These are phyloP conservation scores for Canis aureus DNA, from an alignment of 2,113 vertebrate species.

Conservation along the genomic window DNA sequence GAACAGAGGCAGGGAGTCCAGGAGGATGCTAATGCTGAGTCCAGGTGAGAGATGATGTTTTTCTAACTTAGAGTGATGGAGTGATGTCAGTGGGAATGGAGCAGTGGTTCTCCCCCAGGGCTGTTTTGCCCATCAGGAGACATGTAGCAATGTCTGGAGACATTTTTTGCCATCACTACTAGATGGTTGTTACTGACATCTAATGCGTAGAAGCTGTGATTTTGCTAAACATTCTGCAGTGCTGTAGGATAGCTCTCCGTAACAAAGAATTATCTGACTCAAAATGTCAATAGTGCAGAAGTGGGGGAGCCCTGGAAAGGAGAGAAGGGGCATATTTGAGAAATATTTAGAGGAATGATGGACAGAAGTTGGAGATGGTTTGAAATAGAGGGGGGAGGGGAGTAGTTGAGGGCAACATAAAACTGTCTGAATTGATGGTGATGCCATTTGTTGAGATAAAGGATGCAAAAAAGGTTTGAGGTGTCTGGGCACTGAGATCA, in stretches of 20 bases:
- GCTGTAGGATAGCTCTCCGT: neutral
- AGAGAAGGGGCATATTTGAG: neutral
- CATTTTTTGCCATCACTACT: neutral
- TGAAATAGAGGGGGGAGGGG: neutral
- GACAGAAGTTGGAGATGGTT: neutral
- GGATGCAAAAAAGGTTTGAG: neutral
- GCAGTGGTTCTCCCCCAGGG: neutral
- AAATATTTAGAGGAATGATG: neutral
- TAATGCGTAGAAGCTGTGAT: neutral
- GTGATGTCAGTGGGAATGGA: neutral
- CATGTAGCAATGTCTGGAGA: neutral
- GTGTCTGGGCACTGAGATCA: neutral
- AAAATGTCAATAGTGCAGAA: neutral
- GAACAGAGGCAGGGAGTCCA: neutral
- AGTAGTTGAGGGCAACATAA: neutral
- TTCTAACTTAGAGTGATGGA: neutral
- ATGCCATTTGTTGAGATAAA: neutral
- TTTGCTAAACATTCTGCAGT: neutral
- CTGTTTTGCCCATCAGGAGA: neutral
- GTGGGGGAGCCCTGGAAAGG: neutral
- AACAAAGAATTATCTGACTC: neutral
- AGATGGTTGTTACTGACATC: neutral
- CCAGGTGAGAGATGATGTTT: neutral
- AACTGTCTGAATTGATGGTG: neutral
- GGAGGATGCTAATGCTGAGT: neutral